Conservation (phyloP, 2,888 invertebrate genomes). For the Nymphalis polychloros region DNA sequence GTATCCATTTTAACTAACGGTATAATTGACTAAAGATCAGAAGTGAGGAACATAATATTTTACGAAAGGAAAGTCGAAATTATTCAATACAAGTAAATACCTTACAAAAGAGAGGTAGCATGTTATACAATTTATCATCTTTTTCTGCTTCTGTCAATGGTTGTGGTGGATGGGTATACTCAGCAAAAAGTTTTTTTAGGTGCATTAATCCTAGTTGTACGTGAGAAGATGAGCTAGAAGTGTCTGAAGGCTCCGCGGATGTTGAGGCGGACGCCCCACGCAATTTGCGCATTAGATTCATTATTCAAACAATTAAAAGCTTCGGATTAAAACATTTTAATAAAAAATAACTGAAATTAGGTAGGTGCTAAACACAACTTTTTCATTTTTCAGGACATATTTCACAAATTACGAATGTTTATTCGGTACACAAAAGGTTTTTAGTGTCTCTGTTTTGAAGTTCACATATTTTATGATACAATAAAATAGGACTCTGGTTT, state of each 20-base stretch:
- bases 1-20: no score
- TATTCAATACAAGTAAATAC: conserved; percentile 69
- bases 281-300: conserved; percentile 97
- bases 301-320: conserved; percentile 55
- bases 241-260: conserved; percentile 80
- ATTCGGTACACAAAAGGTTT: conserved; percentile 30
- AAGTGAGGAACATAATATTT: no score
- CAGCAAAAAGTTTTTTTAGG: conserved; percentile 96
- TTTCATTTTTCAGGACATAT: conserved; percentile 33
- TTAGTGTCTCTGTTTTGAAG: conserved; percentile 9
- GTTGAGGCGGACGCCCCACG: conserved; percentile 81
- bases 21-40: no score
- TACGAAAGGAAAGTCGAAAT: no score
- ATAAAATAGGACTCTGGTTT: conserved; percentile 13
- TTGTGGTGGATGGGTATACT: conserved; percentile 94
- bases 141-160: conserved; percentile 90
- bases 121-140: conserved; percentile 97
- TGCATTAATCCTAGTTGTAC: conserved; percentile 97
- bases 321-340: conserved; percentile 36
- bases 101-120: conserved; percentile 99
- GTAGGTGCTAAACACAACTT: conserved; percentile 14
- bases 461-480: conserved; percentile 30
- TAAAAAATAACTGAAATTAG: conserved; percentile 7
- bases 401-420: conserved; percentile 25
- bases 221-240: conserved; percentile 86